A percentile compares a stretch with the other conserved stretches of the same genome.
Conservation (phyloP, 1,140 invertebrate genomes). For the Aricia agestis region DNA sequence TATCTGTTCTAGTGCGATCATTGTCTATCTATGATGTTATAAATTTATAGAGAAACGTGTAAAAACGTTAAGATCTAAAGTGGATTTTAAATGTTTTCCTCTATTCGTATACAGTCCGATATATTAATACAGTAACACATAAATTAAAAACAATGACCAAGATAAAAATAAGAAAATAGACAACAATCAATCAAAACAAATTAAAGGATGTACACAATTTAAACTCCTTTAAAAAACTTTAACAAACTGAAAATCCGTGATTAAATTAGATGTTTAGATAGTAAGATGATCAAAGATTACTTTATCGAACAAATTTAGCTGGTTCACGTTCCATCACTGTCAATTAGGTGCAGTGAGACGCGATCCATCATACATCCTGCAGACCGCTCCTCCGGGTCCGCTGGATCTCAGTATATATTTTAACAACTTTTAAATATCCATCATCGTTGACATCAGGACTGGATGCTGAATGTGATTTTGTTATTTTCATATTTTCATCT, state of each 20-base stretch:
- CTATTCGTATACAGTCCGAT: too few species aligned
- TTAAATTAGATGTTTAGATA: conserved; percentile 14
- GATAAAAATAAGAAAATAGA: background rate
- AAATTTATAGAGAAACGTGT: background rate
- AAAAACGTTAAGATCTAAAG: too few species aligned
- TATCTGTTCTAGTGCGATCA: conserved; percentile 39
- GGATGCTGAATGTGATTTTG: background rate
- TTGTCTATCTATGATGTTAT: conserved; percentile 17
- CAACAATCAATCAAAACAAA: background rate
- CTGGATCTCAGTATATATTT: conserved; percentile 49
- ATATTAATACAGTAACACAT: background rate
- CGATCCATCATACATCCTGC: conserved; percentile 65
- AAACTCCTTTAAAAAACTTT: background rate
- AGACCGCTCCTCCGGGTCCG: conserved; percentile 42
- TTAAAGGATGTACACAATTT: background rate
- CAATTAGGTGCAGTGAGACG: conserved; percentile 66
- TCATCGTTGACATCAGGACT: conserved; percentile 13
- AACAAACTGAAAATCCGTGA: background rate
- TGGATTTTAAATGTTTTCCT: too few species aligned
- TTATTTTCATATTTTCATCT: background rate
- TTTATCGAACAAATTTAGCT: conserved; percentile 32
- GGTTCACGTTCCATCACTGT: conserved; percentile 66
- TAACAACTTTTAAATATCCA: conserved; percentile 24
- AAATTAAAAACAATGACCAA: background rate
- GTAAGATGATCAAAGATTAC: conserved; percentile 23